phyloP scores from a whole-genome alignment of 2,888 invertebrate species.

The Sminthurinus aureus region DNA sequence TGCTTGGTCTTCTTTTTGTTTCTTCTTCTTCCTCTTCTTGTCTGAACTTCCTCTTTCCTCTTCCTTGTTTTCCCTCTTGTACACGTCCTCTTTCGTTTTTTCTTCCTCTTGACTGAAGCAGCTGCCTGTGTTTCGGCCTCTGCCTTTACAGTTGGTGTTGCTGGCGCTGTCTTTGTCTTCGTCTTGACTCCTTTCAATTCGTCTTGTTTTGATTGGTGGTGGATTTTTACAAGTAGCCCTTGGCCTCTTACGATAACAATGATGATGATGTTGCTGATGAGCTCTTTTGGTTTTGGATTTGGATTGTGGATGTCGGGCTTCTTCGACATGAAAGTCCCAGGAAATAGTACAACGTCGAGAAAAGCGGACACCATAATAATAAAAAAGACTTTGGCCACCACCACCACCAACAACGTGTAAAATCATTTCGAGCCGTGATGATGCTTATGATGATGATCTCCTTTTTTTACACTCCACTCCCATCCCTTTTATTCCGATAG shows the following conservation, averaged over 20 bases:
- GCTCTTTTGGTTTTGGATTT: background rate
- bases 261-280: background rate
- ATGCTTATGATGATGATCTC: conserved; percentile 24
- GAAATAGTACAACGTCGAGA: conserved; percentile 37
- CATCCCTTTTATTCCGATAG: background rate
- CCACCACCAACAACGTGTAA: conserved; percentile 54
- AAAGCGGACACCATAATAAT: conserved; percentile 16
- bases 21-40: background rate
- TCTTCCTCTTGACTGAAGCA: background rate
- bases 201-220: background rate
- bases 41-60: background rate
- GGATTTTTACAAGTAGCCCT: background rate
- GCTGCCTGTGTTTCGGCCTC: background rate
- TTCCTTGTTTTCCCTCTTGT: background rate
- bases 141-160: background rate
- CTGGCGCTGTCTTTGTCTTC: background rate
- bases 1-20: background rate
- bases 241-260: background rate
- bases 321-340: conserved; percentile 49
- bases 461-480: background rate
- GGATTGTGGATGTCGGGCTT: conserved; percentile 28
- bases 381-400: conserved; percentile 37
- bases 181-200: background rate
- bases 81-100: background rate
- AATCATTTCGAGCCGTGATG: conserved; percentile 56